A percentile compares a stretch with the other conserved stretches of the same genome.
Conservation (phyloP, 2,888 invertebrate genomes). For the Ligdia adustata region DNA sequence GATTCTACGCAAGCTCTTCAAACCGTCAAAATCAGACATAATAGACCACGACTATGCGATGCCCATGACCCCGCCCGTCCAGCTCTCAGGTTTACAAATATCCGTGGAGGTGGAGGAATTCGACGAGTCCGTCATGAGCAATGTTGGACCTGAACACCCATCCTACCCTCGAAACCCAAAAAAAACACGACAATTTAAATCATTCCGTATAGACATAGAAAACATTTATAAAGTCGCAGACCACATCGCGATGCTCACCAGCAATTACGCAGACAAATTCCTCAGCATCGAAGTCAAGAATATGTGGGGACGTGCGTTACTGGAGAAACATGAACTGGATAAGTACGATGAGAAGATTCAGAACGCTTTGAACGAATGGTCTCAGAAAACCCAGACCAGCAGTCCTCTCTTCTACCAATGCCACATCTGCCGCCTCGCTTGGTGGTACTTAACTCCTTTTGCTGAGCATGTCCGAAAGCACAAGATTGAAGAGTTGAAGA, state of each 20-base stretch:
- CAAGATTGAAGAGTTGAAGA: fast-evolving
- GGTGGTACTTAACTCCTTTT: constrained; percentile 56
- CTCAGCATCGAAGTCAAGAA: constrained; percentile 43
- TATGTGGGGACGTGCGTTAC: constrained; percentile 30
- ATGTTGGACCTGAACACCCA: not conserved
- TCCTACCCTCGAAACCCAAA: not conserved
- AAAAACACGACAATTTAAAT: not conserved
- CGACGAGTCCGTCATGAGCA: constrained; percentile 13
- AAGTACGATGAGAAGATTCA: constrained; percentile 34
- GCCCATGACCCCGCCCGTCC: not conserved
- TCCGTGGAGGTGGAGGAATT: constrained; percentile 39
- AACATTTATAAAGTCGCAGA: constrained; percentile 30
- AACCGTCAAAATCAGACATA: too few species aligned
- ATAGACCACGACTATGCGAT: too few species aligned
- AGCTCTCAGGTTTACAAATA: constrained; percentile 16
- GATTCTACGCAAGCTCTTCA: too few species aligned
- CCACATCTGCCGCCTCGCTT: constrained; percentile 49
- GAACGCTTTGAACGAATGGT: constrained; percentile 37
- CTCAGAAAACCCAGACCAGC: too few species aligned
- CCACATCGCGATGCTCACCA: constrained; percentile 17
- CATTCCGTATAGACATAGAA: constrained; percentile 13
- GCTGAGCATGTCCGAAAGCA: constrained; percentile 44
- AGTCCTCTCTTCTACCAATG: constrained; percentile 58
- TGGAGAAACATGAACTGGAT: not conserved
- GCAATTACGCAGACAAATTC: constrained; percentile 38